Base-by-base conservation (phyloP, 1,140 invertebrate genomes). In the Rhizoglyphus robini region DNA sequence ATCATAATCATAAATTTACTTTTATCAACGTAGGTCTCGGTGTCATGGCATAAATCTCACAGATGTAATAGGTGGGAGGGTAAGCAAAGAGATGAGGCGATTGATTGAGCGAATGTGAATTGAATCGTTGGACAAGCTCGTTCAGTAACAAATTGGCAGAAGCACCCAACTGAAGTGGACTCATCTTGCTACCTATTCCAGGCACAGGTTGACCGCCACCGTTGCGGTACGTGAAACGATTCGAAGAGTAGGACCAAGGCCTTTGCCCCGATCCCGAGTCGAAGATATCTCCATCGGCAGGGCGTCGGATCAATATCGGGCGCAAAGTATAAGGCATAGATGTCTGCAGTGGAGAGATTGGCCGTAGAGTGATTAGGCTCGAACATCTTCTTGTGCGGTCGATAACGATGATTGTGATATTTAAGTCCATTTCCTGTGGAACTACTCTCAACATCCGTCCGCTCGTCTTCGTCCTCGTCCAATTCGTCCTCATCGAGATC, bases 61-160 rank as follows among this genome's bases (percentile, higher is more conserved):
- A 63, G 1, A 63, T 34, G 27, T 63, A 63, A 34, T 63, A 63
- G 2, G 61, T 63, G 18, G 34, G 61, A 8, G 61, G 61, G 32
- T 63, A 48, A 8, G 27, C 61, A 20, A 63, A 46, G 2, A 63
- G 23, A 63, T 63, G 41, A n/a, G 61, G 61, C 18, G 13, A 18
- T 15, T 30, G 38, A 31, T 63, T 60, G n/a, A 60, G 25, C 27
- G 30, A 3, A 46, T 60, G 38, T 34, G 32, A 18, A 60, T 60
- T 60, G 29, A 60, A 60, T 46, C 36, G 31, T 18, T 11, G 1
- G 15, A 60, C 58, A 4, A 60, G 15, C 8, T 63, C 41, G 27
- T 63, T 49, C 13, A 63, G 36, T 3, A 63, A 30, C 3, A 48
- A 23, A 8, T 48, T 13, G n/a, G 15, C 36, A 3, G 34, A 11